Percentiles rank a stretch among this genome's conserved stretches.
These are phyloP conservation scores for Volucella bombylans DNA, from an alignment of 2,888 invertebrate genomes.

Conservation along the genomic window DNA sequence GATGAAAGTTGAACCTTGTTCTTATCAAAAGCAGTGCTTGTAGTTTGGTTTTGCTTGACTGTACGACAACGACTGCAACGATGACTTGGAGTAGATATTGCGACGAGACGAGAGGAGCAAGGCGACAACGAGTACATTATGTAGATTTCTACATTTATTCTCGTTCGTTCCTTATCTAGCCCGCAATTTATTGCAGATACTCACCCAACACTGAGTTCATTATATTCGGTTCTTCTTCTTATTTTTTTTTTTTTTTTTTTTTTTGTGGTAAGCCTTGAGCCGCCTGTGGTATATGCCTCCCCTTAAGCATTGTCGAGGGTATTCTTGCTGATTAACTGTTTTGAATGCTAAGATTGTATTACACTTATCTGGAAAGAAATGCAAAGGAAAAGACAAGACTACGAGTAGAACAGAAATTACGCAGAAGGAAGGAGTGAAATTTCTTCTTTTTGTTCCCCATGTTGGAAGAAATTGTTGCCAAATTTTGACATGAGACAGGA, in stretches of 20 bases:
- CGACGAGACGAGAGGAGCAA: neutral
- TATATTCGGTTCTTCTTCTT: constrained; percentile 10
- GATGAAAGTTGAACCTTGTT: constrained; percentile 70
- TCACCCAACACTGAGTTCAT: constrained; percentile 48
- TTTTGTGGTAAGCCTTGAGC: constrained; percentile 32
- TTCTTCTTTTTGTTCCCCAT: constrained; percentile 30
- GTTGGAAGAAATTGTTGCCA: constrained; percentile 50
- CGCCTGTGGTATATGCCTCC: constrained; percentile 36
- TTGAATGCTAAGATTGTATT: constrained; percentile 72
- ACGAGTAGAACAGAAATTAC: neutral
- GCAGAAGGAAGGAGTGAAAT: neutral
- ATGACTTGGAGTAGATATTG: too few species aligned
- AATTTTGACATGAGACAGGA: constrained; percentile 40
- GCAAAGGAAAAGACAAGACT: constrained; percentile 10
- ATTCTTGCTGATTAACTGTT: constrained; percentile 70
- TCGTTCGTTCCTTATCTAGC: constrained; percentile 64
- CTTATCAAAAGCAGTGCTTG: constrained; percentile 52
- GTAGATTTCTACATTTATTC: constrained; percentile 59
- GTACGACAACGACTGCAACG: constrained; percentile 44
- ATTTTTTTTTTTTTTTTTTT: constrained; percentile 6
- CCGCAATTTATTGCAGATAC: constrained; percentile 72
- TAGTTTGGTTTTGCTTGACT: constrained; percentile 36
- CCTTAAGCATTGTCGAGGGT: constrained; percentile 23
- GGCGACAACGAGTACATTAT: constrained; percentile 59
- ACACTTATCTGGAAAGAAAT: constrained; percentile 64